Evolutionary conservation across 2,113 vertebrate genomes (phyloP), one percentile per base, ranked within the genome.

Genomic region (Piprites chloris): DNA sequence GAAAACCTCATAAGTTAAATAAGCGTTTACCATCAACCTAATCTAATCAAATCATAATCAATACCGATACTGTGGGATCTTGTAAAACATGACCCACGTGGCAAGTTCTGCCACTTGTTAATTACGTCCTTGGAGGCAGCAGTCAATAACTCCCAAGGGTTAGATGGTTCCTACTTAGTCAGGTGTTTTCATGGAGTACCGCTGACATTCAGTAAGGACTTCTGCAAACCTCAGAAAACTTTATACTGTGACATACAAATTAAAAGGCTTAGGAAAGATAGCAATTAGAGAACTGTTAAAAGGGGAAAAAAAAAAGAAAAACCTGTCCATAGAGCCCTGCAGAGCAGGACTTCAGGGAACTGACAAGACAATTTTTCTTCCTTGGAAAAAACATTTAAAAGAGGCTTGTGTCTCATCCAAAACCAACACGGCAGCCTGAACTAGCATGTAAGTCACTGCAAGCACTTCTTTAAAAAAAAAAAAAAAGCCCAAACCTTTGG

Each of bases 161-260:
- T 91, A 83, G 89, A 96, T 96, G 90, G 94, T 94, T 96, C 88
- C 93, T 96, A 87, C 96, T 93, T 94, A 96, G 96, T 97, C 97
- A 93, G 93, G 92, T 96, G 82, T 97, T 97, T 97, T 94, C 95
- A 92, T 35, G n/a, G 85, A 94, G 90, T 95, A 91, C 93, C 41
- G 19, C 87, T 96, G 97, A 96, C 91, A 90, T 95, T 96, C 96
- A 95, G 24, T 91, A 96, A 90, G 95, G 95, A 94, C 90, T 97
- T 98, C 90, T 86, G 65, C 95, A 96, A 96, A 87, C 90, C 94
- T 87, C 75, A 92, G 85, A 96, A 97, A 97, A 97, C 93, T 97
- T 96, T 95, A 93, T 90, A 72, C 89, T 88, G 47, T 91, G 96
- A 84, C 69, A 63, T 95, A 95, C 80, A 96, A 97, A 97, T 97